A percentile compares a stretch with the other conserved stretches of the same genome.
These are phyloP conservation scores for Micromys minutus DNA, from an alignment of 2,113 vertebrate species.

Conservation along the genomic window DNA sequence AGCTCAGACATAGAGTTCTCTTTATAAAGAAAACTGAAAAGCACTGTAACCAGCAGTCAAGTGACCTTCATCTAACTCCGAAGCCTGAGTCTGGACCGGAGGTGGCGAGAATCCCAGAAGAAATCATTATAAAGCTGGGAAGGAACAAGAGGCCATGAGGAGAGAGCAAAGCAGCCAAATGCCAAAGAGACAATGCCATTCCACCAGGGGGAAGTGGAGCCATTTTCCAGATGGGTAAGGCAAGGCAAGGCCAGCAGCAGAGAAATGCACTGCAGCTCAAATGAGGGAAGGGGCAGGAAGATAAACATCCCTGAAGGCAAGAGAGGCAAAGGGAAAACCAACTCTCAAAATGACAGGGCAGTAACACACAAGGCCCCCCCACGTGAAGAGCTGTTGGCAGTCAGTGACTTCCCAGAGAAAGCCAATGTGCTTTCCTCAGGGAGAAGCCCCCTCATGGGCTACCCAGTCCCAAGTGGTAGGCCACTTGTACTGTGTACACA, in stretches of 20 bases:
- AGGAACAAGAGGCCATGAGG: neutral
- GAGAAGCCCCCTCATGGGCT: neutral
- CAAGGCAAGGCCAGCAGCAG: neutral
- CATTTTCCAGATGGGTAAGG: neutral
- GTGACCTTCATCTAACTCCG: neutral
- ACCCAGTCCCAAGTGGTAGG: no score
- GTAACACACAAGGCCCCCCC: neutral
- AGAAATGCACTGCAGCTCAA: neutral
- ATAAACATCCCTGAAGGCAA: neutral
- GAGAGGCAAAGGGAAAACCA: neutral
- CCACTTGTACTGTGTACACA: neutral
- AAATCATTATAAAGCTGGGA: neutral
- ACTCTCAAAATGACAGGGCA: neutral
- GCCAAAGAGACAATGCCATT: neutral
- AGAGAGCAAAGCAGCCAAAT: neutral
- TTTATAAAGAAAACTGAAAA: neutral
- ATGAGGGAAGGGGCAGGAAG: neutral
- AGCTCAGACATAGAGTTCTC: neutral
- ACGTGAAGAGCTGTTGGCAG: neutral
- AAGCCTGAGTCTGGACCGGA: neutral
- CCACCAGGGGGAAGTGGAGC: neutral
- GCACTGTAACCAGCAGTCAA: neutral
- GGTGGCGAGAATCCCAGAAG: neutral
- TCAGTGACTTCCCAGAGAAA: neutral
- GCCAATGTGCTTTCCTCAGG: neutral